Evolutionary conservation across 1,140 invertebrate genomes (phyloP), one percentile per base, ranked within the genome.

Genomic region (Apis dorsata): DNA sequence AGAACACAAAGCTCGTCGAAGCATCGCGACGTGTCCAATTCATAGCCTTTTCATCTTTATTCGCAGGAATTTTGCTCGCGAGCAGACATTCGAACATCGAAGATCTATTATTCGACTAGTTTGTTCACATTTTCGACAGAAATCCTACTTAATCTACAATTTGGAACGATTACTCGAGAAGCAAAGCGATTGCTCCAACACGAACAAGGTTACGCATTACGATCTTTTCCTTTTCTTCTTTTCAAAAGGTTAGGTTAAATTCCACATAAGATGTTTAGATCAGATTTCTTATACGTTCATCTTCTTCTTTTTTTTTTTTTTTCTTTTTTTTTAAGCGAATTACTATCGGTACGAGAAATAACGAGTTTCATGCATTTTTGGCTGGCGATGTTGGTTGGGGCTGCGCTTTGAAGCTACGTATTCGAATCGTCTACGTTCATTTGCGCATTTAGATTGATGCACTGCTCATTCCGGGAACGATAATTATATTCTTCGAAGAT

Each of bases 1-100:
- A 17, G 63, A 28, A 19, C 2, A 68, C 8, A 68, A 21, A 44
- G 34, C 77, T 85, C 76, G 77, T 86, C 78, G 72, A 85, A 85
- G 78, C 83, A 78, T 24, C 65, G 63, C 66, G 71, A 66, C 24
- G 21, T 65, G 28, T 34, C 17, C 17, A 65, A 34, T 65, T 34
- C 17, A 7, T 13, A 1, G 13, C 15, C n/a, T 0, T 24, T 63
- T n/a, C 34, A 49, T 19, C 11, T 21, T 24, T 74, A 17, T 17
- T 74, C 70, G 24, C 71, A 12, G 24, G 24, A 44, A 19, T n/a
- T 83, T 55, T 10, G 62, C 19, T 68, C 83, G 71, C 53, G 77
- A 60, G 15, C 21, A 24, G 9, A 72, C 12, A 13, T 19, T 44
- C 34, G 34, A 44, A 44, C 5, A 44, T 44, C 34, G 34, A 44